Evolutionary conservation across 2,797 vertebrate genomes (phyloP).

Genomic region (Myotis daubentonii): DNA sequence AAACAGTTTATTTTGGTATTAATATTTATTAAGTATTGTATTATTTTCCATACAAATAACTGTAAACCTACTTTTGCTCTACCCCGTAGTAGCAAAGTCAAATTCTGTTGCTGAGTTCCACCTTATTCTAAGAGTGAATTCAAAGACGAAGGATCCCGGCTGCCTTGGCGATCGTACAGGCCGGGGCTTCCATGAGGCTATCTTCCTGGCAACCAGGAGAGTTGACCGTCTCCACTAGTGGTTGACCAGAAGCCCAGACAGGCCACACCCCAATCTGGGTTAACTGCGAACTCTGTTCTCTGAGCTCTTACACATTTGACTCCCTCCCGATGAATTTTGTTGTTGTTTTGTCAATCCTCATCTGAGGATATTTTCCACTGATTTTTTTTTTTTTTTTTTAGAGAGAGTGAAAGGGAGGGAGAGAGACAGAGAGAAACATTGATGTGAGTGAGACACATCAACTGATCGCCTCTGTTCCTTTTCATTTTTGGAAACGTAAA

Average conservation of each 20-base stretch:
- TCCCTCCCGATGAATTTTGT: conserved; percentile 26
- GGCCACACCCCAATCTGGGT: background rate
- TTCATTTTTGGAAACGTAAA: conserved; percentile 44
- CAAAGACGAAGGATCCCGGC: conserved; percentile 44
- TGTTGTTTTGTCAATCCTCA: background rate
- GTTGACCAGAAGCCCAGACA: background rate
- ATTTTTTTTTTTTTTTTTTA: too few species aligned
- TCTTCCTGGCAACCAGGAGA: conserved; percentile 56
- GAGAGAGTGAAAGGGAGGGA: too few species aligned
- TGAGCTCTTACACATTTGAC: conserved; percentile 55
- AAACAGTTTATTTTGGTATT: background rate
- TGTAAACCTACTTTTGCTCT: background rate
- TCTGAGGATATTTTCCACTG: too few species aligned
- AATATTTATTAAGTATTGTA: background rate
- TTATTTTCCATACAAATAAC: background rate
- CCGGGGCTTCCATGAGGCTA: conserved; percentile 59
- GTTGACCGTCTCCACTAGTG: conserved; percentile 48
- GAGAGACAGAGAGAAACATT: too few species aligned
- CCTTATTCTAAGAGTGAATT: conserved; percentile 49
- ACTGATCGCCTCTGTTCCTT: background rate
- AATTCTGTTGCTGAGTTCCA: conserved; percentile 46
- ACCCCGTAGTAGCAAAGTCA: conserved; percentile 25
- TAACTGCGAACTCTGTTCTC: conserved; percentile 63
- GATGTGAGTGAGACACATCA: too few species aligned
- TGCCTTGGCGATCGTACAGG: conserved; percentile 33